Conservation (phyloP, 2,797 vertebrate species). For the Chelonia mydas region DNA sequence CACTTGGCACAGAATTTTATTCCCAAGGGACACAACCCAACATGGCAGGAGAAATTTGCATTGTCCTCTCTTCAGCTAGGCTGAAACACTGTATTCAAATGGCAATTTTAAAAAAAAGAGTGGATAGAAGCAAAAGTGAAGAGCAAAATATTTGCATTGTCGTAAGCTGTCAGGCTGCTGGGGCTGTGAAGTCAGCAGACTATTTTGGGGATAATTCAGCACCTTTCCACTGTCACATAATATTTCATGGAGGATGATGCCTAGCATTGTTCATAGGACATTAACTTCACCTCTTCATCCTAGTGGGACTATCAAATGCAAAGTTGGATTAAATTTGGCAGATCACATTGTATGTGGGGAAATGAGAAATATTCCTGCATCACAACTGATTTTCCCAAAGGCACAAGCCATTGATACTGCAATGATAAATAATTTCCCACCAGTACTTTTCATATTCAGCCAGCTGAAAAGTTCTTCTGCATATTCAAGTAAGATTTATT, state of each 20-base stretch:
- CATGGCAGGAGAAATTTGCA: not conserved
- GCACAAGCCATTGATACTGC: conserved; percentile 68
- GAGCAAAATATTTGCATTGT: conserved; percentile 71
- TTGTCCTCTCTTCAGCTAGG: conserved; percentile 35
- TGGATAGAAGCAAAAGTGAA: conserved; percentile 61
- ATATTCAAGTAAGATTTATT: conserved; percentile 70
- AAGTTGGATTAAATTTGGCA: conserved; percentile 78
- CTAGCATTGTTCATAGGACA: conserved; percentile 76
- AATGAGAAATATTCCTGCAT: conserved; percentile 74
- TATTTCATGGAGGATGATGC: conserved; percentile 74
- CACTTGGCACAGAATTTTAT: not conserved
- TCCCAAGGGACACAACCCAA: not conserved
- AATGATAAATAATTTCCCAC: conserved; percentile 70
- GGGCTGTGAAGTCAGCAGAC: conserved; percentile 67
- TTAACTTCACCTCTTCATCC: conserved; percentile 77
- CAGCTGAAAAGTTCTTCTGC: conserved; percentile 56
- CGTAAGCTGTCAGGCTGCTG: conserved; percentile 62
- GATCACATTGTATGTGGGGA: conserved; percentile 71
- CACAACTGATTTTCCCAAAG: conserved; percentile 77
- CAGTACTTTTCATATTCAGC: conserved; percentile 66
- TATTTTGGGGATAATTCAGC: conserved; percentile 71
- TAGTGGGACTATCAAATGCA: conserved; percentile 71
- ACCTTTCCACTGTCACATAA: conserved; percentile 78
- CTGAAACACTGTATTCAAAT: conserved; percentile 33
- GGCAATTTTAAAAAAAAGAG: conserved; percentile 43